A percentile compares a stretch with the other conserved stretches of the same genome.
Conservation (phyloP, 1,140 invertebrate species). For the Micrasema longulum region DNA sequence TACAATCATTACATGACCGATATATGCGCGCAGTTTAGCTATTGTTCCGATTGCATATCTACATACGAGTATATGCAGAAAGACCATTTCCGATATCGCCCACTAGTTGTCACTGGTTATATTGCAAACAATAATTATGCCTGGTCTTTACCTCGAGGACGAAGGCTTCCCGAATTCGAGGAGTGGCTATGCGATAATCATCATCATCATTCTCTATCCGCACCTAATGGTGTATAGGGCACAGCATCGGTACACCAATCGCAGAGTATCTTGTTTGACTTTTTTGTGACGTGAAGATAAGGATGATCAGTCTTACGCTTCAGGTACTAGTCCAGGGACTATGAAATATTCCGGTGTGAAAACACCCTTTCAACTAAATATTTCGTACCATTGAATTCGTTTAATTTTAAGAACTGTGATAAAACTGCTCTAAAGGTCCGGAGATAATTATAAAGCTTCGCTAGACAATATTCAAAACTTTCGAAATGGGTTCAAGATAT, state of each 20-base stretch:
- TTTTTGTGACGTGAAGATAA: not conserved
- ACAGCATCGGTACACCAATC: too few species aligned
- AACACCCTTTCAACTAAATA: too few species aligned
- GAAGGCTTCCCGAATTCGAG: slow-evolving; percentile 5
- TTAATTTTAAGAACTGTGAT: not conserved
- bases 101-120: slow-evolving; percentile 8
- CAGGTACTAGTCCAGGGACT: too few species aligned
- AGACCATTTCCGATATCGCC: slow-evolving; percentile 12
- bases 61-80: not conserved
- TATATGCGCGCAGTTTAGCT: not conserved
- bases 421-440: not conserved
- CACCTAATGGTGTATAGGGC: too few species aligned
- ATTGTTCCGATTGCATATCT: not conserved
- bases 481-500: too few species aligned
- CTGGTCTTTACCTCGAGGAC: not conserved
- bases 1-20: not conserved
- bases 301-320: too few species aligned
- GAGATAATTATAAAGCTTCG: not conserved
- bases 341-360: too few species aligned
- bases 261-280: too few species aligned
- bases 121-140: not conserved
- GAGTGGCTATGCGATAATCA: not conserved
- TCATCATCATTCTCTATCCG: too few species aligned
- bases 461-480: too few species aligned
- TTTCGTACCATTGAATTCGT: too few species aligned